These are phyloP conservation scores for Dicerorhinus sumatrensis DNA, from an alignment of 2,113 vertebrate species.

Conservation along the genomic window DNA sequence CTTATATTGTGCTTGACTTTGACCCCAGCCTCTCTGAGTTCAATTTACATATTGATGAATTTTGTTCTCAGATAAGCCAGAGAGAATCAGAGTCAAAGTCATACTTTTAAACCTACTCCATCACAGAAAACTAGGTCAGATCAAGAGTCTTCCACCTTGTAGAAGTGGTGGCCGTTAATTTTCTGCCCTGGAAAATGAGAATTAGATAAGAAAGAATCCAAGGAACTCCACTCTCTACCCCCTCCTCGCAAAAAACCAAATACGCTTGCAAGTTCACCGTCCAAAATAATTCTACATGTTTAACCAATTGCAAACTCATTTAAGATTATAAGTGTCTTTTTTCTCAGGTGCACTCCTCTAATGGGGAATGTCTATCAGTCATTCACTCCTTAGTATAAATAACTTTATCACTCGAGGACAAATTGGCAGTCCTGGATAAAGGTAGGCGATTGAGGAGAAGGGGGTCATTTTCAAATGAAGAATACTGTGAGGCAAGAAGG, in stretches of 20 bases:
- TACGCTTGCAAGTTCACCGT: not conserved
- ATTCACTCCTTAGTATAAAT: not conserved
- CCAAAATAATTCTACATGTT: constrained; percentile 34
- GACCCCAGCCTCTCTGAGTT: constrained; percentile 1
- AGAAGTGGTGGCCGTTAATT: not conserved
- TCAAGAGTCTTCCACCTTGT: not conserved
- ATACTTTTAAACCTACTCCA: not conserved
- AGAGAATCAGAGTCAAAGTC: not conserved
- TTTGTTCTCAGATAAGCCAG: not conserved
- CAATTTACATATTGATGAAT: not conserved
- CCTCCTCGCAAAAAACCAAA: not conserved
- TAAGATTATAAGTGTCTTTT: not conserved
- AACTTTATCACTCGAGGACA: not conserved
- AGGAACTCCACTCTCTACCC: not conserved
- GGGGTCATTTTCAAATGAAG: not conserved
- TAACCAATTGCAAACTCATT: constrained; percentile 1
- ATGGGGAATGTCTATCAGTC: not conserved
- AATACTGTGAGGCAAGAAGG: not conserved
- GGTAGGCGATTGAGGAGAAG: not conserved
- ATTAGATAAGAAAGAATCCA: not conserved
- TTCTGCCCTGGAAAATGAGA: constrained; percentile 7
- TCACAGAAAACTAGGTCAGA: not conserved
- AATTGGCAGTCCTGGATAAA: not conserved
- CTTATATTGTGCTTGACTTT: not conserved
- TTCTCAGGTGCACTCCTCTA: not conserved